phyloP scores from a whole-genome alignment of 2,797 vertebrate genomes.

The Antennarius maculatus region DNA sequence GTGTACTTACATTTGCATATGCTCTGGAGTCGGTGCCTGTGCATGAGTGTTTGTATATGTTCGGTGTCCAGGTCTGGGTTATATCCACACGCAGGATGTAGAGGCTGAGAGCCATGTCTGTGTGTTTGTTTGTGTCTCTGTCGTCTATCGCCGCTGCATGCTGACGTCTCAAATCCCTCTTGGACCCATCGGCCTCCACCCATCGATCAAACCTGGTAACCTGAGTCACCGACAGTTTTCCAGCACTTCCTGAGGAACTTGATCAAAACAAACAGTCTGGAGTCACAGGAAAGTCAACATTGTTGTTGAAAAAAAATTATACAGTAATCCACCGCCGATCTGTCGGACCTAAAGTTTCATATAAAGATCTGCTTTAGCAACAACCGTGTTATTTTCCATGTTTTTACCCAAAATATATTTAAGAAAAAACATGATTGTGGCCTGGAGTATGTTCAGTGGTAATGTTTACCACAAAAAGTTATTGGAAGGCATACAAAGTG shows the following conservation, averaged over 20 bases:
- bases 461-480: neutral
- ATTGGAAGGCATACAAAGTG: too few species aligned
- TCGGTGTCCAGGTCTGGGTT: conserved; percentile 28
- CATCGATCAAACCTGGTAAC: conserved; percentile 25
- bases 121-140: conserved; percentile 9
- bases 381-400: neutral
- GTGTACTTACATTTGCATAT: neutral
- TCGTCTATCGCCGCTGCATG: neutral
- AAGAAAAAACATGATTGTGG: neutral
- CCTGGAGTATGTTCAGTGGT: neutral
- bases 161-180: neutral
- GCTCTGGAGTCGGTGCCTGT: neutral
- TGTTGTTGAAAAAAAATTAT: neutral
- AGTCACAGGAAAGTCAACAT: neutral
- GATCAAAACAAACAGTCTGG: neutral
- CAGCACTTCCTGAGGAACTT: conserved; percentile 15
- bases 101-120: conserved; percentile 4
- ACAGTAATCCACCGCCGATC: neutral
- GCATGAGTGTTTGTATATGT: conserved; percentile 12
- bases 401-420: conserved; percentile 1
- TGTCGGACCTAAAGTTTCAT: neutral
- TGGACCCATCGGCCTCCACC: neutral
- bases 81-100: conserved; percentile 30
- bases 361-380: neutral
- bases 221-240: conserved; percentile 9